Conservation (phyloP, 2,113 vertebrate species). For the Pipra filicauda region DNA sequence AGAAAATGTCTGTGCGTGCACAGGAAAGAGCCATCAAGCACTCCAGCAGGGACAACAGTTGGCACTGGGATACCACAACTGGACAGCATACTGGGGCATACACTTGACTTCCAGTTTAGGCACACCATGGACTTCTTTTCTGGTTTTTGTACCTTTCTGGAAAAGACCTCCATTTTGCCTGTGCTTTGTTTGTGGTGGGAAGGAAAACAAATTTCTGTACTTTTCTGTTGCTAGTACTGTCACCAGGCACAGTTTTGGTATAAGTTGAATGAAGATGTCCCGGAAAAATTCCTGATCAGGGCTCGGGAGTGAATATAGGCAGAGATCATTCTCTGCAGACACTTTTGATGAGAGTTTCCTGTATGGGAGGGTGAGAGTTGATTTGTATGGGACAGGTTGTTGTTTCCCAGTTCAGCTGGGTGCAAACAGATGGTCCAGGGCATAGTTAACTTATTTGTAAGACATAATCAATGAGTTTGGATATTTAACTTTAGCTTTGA, state of each 20-base stretch:
- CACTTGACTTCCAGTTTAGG: neutral
- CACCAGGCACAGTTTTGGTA: neutral
- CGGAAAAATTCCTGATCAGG: neutral
- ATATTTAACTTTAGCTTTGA: neutral
- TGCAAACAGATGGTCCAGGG: neutral
- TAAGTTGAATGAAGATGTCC: neutral
- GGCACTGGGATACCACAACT: neutral
- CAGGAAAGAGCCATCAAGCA: neutral
- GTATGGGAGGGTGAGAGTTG: neutral
- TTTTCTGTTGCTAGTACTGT: neutral
- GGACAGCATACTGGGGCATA: fast-evolving
- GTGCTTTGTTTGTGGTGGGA: neutral
- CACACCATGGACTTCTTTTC: neutral
- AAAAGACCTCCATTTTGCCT: neutral
- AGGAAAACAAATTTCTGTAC: neutral
- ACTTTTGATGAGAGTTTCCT: neutral
- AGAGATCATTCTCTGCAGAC: neutral
- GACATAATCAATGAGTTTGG: neutral
- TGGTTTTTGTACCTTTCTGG: neutral
- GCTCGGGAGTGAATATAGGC: neutral
- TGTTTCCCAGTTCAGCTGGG: neutral
- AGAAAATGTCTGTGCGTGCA: neutral
- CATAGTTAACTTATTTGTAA: neutral
- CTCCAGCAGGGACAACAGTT: neutral
- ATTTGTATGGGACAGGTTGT: neutral